Evolutionary conservation across 2,888 invertebrate species (phyloP).

Genomic region (Stomorhina lunata): DNA sequence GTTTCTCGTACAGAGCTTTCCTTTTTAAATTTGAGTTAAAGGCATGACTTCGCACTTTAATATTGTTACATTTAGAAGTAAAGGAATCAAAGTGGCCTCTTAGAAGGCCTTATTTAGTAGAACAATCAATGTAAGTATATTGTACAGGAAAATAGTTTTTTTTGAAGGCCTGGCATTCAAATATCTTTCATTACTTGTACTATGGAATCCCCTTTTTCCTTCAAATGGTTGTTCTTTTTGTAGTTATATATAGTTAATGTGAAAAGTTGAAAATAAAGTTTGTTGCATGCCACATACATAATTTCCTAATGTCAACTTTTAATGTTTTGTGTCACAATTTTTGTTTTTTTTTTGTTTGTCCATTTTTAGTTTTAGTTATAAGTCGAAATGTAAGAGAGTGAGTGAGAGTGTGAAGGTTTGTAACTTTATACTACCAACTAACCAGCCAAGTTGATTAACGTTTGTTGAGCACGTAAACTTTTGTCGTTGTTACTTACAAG

Average conservation of each 20-base stretch:
- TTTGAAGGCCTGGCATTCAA: too few relatives aligned
- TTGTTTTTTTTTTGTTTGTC: neutral
- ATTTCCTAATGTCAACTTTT: conserved; percentile 74
- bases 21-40: too few relatives aligned
- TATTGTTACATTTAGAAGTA: neutral
- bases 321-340: conserved; percentile 71
- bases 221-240: too few relatives aligned
- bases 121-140: too few relatives aligned
- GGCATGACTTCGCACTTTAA: neutral
- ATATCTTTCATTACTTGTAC: too few relatives aligned
- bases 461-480: conserved; percentile 61
- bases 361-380: conserved; percentile 5
- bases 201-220: too few relatives aligned
- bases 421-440: conserved; percentile 33
- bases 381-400: neutral
- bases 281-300: conserved; percentile 71
- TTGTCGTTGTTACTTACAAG: conserved; percentile 33
- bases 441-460: conserved; percentile 56
- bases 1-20: neutral
- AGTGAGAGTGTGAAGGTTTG: neutral
- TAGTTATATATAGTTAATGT: conserved; percentile 64
- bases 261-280: conserved; percentile 75
- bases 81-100: too few relatives aligned
- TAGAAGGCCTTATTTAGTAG: conserved; percentile 2
- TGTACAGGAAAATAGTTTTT: too few relatives aligned